Evolutionary conservation across 2,113 vertebrate species (phyloP).

Genomic region (Prochilodus magdalenae): DNA sequence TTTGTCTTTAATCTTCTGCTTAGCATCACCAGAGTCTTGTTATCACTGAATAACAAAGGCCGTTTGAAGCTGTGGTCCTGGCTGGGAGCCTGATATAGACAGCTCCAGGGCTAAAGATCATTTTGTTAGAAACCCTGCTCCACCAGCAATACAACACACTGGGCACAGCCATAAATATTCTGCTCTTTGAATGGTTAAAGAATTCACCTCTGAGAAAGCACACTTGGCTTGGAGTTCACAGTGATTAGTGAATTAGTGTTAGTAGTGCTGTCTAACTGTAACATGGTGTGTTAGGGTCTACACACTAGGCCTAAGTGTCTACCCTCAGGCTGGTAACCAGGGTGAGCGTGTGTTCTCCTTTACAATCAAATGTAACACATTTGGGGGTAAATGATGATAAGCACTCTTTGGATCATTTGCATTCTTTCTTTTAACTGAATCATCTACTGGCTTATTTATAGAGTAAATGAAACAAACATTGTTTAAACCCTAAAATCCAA

Average conservation of each 20-base stretch:
- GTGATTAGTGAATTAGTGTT: background rate
- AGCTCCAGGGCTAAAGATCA: constrained; percentile 9
- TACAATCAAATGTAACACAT: background rate
- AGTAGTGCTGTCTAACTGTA: background rate
- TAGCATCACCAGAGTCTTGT: constrained; percentile 26
- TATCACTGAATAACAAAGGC: constrained; percentile 33
- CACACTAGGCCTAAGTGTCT: background rate
- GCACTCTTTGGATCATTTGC: background rate
- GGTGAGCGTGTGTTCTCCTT: background rate
- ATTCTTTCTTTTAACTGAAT: background rate
- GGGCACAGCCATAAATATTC: background rate
- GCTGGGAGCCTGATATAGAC: constrained; percentile 17
- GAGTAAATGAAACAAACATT: too few relatives aligned
- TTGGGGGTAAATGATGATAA: background rate
- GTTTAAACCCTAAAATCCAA: too few relatives aligned
- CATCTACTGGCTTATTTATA: too few relatives aligned
- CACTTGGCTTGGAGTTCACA: background rate
- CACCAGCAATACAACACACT: constrained; percentile 1
- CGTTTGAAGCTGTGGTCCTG: constrained; percentile 40
- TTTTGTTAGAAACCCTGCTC: constrained; percentile 27
- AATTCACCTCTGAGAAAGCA: background rate
- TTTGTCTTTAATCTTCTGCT: constrained; percentile 21
- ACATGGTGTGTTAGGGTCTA: background rate
- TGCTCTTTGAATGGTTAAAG: background rate
- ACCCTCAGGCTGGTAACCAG: background rate